Evolutionary conservation across 2,888 invertebrate species (phyloP).

Genomic region (Petrolisthes cinctipes): DNA sequence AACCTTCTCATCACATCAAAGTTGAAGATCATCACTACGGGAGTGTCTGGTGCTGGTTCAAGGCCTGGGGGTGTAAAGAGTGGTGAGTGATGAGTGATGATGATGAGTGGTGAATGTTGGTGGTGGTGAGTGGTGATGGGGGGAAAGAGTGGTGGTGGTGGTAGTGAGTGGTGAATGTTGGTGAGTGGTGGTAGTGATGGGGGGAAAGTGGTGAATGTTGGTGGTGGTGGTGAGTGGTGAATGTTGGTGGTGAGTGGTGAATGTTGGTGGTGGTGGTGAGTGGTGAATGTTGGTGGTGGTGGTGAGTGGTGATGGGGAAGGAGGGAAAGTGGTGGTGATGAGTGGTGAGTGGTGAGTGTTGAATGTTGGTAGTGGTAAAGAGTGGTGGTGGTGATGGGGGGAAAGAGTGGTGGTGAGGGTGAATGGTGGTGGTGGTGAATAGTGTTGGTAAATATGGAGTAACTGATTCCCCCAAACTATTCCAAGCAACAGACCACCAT

Average conservation of each 20-base stretch:
- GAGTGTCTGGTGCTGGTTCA: conserved; percentile 40
- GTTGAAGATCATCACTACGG: conserved; percentile 49
- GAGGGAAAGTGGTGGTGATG: neutral
- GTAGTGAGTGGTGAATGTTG: neutral
- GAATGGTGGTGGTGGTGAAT: neutral
- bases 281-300: too few relatives aligned
- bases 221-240: neutral
- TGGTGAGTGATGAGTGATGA: neutral
- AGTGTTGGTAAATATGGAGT: too few relatives aligned
- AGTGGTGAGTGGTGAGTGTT: neutral
- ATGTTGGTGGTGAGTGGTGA: neutral
- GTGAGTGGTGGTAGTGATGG: neutral
- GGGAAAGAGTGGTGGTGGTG: neutral
- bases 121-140: neutral
- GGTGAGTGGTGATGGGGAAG: neutral
- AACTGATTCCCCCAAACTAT: too few relatives aligned
- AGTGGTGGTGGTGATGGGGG: neutral
- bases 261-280: neutral
- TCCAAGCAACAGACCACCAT: too few relatives aligned
- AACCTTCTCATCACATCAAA: conserved; percentile 53
- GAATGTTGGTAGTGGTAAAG: neutral
- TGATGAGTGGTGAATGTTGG: neutral
- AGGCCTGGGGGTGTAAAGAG: conserved; percentile 19
- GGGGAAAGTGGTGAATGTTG: neutral
- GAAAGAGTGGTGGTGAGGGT: neutral